Conservation (phyloP, 2,797 vertebrate genomes). For the Anguilla megastoma region DNA sequence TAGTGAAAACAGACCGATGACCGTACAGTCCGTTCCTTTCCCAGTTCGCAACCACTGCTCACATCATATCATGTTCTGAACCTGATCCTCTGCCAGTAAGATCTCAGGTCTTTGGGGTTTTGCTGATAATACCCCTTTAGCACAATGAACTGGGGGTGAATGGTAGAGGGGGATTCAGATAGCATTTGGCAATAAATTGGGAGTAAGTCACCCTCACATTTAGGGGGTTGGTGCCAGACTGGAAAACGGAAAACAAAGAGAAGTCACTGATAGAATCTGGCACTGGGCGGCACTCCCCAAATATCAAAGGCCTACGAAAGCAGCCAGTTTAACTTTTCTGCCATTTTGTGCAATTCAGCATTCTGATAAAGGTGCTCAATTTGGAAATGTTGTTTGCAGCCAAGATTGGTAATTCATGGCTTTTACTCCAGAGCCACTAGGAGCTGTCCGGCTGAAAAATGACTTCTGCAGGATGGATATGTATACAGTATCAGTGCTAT, state of each 20-base stretch:
- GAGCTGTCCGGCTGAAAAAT: not conserved
- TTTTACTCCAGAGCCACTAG: not conserved
- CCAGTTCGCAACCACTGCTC: conserved; percentile 16
- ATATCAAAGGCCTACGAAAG: not conserved
- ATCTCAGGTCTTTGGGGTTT: conserved; percentile 28
- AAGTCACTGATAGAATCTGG: conserved; percentile 30
- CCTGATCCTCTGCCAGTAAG: conserved; percentile 27
- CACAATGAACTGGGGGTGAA: conserved; percentile 24
- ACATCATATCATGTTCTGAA: conserved; percentile 31
- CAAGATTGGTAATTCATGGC: conserved; percentile 13
- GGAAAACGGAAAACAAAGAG: conserved; percentile 30
- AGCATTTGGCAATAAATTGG: conserved; percentile 29
- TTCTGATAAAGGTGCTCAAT: conserved; percentile 35
- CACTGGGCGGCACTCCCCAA: not conserved
- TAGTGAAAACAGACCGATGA: not conserved
- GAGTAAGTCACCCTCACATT: conserved; percentile 33
- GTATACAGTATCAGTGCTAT: not conserved
- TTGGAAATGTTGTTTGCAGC: conserved; percentile 22
- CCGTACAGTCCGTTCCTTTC: conserved; percentile 23
- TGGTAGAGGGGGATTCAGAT: conserved; percentile 26
- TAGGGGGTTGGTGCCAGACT: conserved; percentile 12
- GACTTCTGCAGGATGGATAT: conserved; percentile 20
- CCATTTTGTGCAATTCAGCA: conserved; percentile 16
- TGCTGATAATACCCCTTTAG: conserved; percentile 33
- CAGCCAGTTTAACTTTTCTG: conserved; percentile 15